These are phyloP conservation scores for Holacanthus passer DNA, from an alignment of 2,113 vertebrate species.

Conservation along the genomic window DNA sequence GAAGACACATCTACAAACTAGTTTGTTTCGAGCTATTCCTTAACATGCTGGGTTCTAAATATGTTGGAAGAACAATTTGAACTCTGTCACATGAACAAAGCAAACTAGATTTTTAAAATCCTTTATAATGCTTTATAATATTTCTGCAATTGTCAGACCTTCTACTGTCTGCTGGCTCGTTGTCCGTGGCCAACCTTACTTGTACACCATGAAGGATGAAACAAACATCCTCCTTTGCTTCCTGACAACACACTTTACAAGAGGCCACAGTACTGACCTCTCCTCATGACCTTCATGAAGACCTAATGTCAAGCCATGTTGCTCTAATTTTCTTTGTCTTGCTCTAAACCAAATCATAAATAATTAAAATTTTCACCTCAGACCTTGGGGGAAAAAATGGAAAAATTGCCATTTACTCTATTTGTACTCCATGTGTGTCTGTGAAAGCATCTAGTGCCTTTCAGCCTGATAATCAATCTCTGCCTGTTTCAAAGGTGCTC, in stretches of 20 bases:
- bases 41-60: background rate
- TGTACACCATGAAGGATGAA: background rate
- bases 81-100: background rate
- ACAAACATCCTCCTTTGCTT: background rate
- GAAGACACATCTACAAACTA: background rate
- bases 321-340: background rate
- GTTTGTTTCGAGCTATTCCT: background rate
- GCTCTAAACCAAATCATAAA: background rate
- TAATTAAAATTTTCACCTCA: background rate
- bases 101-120: background rate
- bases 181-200: background rate
- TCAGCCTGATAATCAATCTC: background rate
- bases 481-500: background rate
- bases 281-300: too few species aligned
- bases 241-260: background rate
- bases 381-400: background rate
- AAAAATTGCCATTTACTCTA: background rate
- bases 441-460: background rate
- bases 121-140: background rate
- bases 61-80: background rate
- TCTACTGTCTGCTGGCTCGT: background rate
- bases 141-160: background rate
- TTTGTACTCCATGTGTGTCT: background rate
- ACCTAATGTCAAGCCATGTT: background rate
- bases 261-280: background rate